These are phyloP conservation scores for Drosophila diplacantha DNA, from an alignment of 2,888 invertebrate species.

Conservation along the genomic window DNA sequence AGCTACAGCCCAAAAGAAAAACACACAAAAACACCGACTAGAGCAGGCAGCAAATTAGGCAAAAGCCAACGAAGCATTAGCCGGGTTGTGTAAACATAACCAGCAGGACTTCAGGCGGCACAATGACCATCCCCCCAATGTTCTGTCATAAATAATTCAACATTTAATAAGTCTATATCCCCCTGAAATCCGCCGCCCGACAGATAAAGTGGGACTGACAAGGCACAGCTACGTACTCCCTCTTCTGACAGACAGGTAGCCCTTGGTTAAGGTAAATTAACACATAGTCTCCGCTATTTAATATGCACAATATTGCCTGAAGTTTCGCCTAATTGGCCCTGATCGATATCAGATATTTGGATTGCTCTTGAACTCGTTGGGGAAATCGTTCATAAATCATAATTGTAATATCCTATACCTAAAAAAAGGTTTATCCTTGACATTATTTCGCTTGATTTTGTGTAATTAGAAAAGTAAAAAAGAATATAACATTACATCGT, in stretches of 20 bases:
- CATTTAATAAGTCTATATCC: constrained; percentile 39
- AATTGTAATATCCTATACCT: constrained; percentile 1
- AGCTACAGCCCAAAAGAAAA: neutral
- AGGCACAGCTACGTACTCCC: neutral
- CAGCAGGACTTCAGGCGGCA: neutral
- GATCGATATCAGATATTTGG: constrained; percentile 20
- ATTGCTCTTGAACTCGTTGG: neutral
- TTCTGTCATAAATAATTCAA: constrained; percentile 39
- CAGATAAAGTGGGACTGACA: constrained; percentile 25
- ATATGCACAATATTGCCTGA: neutral
- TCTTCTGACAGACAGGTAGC: neutral
- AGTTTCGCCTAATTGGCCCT: constrained; percentile 10
- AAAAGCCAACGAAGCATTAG: constrained; percentile 35
- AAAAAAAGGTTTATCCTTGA: neutral
- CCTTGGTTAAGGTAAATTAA: constrained; percentile 23
- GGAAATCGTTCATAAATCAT: constrained; percentile 5
- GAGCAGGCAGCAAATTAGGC: constrained; percentile 36
- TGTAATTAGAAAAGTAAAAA: constrained; percentile 1
- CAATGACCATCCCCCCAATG: constrained; percentile 5
- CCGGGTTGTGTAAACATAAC: constrained; percentile 39
- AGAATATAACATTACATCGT: neutral
- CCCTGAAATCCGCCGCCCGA: neutral
- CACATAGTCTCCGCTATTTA: constrained; percentile 21
- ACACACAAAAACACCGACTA: constrained; percentile 21
- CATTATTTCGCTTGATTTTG: neutral